Conservation (phyloP, 1,140 invertebrate genomes). For the Phthorimaea operculella region DNA sequence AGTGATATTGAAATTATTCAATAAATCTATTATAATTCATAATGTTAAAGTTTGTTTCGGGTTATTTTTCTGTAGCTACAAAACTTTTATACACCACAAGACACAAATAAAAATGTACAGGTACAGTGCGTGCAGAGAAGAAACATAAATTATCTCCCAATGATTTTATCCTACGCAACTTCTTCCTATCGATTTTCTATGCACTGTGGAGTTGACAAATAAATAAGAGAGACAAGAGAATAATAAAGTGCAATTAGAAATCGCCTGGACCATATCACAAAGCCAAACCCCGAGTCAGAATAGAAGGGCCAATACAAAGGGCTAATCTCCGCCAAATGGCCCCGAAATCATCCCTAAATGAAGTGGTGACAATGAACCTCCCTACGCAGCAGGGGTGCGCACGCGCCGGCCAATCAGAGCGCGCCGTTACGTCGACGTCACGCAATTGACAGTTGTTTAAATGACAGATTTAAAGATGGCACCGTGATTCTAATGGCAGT, state of each 20-base stretch:
- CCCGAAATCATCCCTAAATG: slow-evolving; percentile 31
- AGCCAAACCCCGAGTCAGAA: slow-evolving; percentile 48
- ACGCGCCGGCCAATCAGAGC: slow-evolving; percentile 34
- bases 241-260: slow-evolving; percentile 54
- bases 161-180: too few species aligned
- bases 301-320: slow-evolving; percentile 30
- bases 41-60: too few species aligned
- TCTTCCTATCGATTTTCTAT: too few species aligned
- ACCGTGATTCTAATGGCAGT: slow-evolving; percentile 32
- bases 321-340: slow-evolving; percentile 51
- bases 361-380: slow-evolving; percentile 34
- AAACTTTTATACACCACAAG: too few species aligned
- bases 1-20: too few species aligned
- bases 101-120: too few species aligned
- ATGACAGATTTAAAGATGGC: slow-evolving; percentile 57
- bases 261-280: slow-evolving; percentile 49
- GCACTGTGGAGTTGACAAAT: too few species aligned
- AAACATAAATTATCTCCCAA: too few species aligned
- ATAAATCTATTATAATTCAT: too few species aligned
- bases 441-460: slow-evolving; percentile 39
- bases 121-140: too few species aligned
- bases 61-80: too few species aligned
- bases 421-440: slow-evolving; percentile 24
- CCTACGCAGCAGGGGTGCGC: slow-evolving; percentile 24
- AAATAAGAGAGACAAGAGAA: slow-evolving; percentile 23